phyloP scores from a whole-genome alignment of 1,140 invertebrate species.

The Trichoplusia ni region DNA sequence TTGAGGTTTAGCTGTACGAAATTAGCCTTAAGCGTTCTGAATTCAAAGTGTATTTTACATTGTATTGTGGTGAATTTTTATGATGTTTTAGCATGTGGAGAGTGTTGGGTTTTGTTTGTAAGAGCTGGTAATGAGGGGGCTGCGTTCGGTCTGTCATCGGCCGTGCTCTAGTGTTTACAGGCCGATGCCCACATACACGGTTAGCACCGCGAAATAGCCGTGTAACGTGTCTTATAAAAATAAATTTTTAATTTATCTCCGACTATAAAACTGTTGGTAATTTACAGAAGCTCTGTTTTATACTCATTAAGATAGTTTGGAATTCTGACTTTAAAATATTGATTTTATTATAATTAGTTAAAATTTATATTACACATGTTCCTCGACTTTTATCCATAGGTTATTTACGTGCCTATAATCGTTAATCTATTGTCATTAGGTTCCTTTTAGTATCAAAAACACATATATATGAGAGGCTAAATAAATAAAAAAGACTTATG shows the following conservation, averaged over 20 bases:
- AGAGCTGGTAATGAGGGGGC: conserved; percentile 70
- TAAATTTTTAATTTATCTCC: conserved; percentile 38
- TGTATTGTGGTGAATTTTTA: conserved; percentile 56
- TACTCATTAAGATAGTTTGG: conserved; percentile 32
- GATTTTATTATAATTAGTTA: background rate
- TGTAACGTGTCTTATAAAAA: conserved; percentile 41
- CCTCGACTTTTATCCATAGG: too few relatives aligned
- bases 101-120: conserved; percentile 61
- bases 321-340: background rate
- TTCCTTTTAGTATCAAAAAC: too few relatives aligned
- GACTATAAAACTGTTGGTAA: conserved; percentile 34
- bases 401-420: too few relatives aligned
- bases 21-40: conserved; percentile 7
- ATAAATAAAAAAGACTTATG: too few relatives aligned
- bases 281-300: conserved; percentile 34
- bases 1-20: conserved; percentile 23
- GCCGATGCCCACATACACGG: conserved; percentile 51
- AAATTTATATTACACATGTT: too few relatives aligned
- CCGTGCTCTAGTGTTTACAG: conserved; percentile 63
- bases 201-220: conserved; percentile 43
- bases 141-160: conserved; percentile 69
- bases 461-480: too few relatives aligned
- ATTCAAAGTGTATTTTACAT: conserved; percentile 51
- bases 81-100: conserved; percentile 64
- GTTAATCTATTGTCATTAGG: too few relatives aligned